These are phyloP conservation scores for Arnoldichthys spilopterus DNA, from an alignment of 2,797 vertebrate genomes.

Conservation along the genomic window DNA sequence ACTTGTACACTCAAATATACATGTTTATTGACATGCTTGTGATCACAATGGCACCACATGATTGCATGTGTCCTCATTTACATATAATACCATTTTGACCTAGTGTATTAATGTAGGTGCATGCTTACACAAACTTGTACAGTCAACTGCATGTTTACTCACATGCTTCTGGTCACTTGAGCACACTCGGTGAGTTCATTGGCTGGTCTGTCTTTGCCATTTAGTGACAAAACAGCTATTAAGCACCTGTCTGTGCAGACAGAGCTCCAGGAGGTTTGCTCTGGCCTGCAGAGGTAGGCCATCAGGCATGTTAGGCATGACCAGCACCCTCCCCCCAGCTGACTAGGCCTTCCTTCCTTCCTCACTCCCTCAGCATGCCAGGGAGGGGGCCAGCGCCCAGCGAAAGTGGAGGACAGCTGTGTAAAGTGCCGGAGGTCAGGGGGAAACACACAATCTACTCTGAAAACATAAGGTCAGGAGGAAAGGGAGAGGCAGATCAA, in stretches of 20 bases:
- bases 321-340: slow-evolving; percentile 36
- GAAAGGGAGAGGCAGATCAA: slow-evolving; percentile 49
- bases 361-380: slow-evolving; percentile 5
- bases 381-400: slow-evolving; percentile 17
- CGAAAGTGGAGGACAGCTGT: slow-evolving; percentile 58
- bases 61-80: too few relatives aligned
- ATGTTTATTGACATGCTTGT: slow-evolving; percentile 26
- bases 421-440: slow-evolving; percentile 38
- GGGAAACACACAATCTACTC: slow-evolving; percentile 41
- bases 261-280: slow-evolving; percentile 46
- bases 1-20: neutral
- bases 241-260: slow-evolving; percentile 49
- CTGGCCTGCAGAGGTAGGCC: slow-evolving; percentile 49
- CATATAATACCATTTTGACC: neutral
- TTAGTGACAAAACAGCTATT: slow-evolving; percentile 44
- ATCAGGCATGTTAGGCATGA: slow-evolving; percentile 52
- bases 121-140: neutral
- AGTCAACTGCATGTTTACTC: slow-evolving; percentile 4
- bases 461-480: slow-evolving; percentile 47
- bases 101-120: neutral
- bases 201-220: slow-evolving; percentile 39
- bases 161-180: slow-evolving; percentile 28
- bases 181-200: slow-evolving; percentile 33
- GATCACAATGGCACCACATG: too few relatives aligned
- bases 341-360: slow-evolving; percentile 46